Evolutionary conservation across 1,140 invertebrate species (phyloP).

Genomic region (Euglossa dilemma): DNA sequence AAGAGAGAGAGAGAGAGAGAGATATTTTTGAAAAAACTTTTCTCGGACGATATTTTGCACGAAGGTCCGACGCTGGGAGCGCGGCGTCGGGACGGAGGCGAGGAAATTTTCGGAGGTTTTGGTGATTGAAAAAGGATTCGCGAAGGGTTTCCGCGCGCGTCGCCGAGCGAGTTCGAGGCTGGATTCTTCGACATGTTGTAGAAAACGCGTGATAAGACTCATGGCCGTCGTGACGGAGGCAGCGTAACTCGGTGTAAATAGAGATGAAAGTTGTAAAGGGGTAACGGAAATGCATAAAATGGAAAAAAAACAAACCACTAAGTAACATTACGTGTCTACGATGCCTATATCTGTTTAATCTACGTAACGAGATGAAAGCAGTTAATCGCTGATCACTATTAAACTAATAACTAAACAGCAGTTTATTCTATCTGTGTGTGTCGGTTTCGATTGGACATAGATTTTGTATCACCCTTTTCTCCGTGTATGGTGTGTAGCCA

Average conservation of each 20-base stretch:
- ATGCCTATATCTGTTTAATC: constrained; percentile 68
- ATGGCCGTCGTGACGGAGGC: constrained; percentile 13
- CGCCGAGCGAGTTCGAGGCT: neutral
- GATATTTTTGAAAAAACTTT: constrained; percentile 39
- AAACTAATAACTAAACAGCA: constrained; percentile 70
- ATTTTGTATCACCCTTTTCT: constrained; percentile 78
- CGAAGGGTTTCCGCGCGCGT: neutral
- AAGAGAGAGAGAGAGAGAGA: neutral
- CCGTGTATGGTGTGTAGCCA: constrained; percentile 71
- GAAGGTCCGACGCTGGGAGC: neutral
- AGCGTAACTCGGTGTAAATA: constrained; percentile 51
- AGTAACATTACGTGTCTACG: constrained; percentile 49
- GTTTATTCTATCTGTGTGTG: constrained; percentile 77
- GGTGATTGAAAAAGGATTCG: neutral
- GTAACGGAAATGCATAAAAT: neutral
- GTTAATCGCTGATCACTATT: constrained; percentile 58
- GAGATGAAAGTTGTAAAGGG: constrained; percentile 38
- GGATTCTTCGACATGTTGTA: constrained; percentile 41
- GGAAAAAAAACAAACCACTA: neutral
- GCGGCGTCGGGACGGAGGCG: no score
- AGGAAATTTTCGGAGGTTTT: neutral
- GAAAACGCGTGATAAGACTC: constrained; percentile 48
- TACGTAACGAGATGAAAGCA: constrained; percentile 53
- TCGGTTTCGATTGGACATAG: constrained; percentile 76
- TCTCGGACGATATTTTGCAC: constrained; percentile 17